Conservation (phyloP, 1,140 invertebrate genomes). For the Eueides isabella region DNA sequence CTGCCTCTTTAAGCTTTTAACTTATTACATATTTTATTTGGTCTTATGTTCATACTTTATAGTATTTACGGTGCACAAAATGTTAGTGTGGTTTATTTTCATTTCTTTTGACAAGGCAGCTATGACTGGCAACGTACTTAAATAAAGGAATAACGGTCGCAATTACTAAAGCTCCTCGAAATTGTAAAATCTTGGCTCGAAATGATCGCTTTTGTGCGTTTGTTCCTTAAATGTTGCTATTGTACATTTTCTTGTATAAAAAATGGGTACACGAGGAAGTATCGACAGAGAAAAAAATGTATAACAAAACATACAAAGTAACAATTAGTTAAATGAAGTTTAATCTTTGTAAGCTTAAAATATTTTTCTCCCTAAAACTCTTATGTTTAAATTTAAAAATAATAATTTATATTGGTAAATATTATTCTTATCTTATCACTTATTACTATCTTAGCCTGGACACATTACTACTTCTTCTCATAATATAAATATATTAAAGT, state of each 20-base stretch:
- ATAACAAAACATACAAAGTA: background rate
- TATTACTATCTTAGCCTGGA: too few relatives aligned
- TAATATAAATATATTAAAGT: too few relatives aligned
- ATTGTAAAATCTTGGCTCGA: slow-evolving; percentile 24
- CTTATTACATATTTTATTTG: slow-evolving; percentile 14
- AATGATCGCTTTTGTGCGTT: slow-evolving; percentile 14
- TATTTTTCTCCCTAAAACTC: too few relatives aligned
- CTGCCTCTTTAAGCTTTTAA: slow-evolving; percentile 10
- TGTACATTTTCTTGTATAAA: background rate
- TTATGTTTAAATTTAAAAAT: too few relatives aligned
- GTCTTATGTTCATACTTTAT: slow-evolving; percentile 4
- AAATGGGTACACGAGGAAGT: background rate
- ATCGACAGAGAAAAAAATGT: background rate
- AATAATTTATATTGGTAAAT: too few relatives aligned
- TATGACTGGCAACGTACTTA: slow-evolving; percentile 20
- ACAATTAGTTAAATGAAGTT: background rate
- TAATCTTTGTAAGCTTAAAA: background rate
- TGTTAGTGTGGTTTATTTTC: slow-evolving; percentile 12
- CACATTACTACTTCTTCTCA: too few relatives aligned
- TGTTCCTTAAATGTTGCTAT: background rate
- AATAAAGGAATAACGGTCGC: slow-evolving; percentile 28
- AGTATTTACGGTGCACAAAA: slow-evolving; percentile 4
- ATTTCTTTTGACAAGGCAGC: slow-evolving; percentile 17
- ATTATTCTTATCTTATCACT: too few relatives aligned
- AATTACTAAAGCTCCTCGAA: slow-evolving; percentile 25